phyloP scores from a whole-genome alignment of 1,140 invertebrate species.

The Idris sp. region DNA sequence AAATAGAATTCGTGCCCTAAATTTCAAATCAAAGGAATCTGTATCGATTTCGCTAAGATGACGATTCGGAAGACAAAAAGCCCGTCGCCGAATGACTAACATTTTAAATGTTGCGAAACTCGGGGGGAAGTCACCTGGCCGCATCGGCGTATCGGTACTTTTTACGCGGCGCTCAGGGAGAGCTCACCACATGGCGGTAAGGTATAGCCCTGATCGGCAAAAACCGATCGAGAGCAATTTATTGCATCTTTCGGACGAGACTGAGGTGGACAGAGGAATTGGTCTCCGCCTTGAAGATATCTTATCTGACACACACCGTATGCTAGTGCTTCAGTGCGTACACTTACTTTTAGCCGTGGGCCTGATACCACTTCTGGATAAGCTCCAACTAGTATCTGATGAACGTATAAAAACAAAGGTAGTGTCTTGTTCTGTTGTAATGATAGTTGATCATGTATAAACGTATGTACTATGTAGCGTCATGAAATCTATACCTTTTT shows the following conservation, averaged over 20 bases:
- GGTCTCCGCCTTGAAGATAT: slow-evolving; percentile 71
- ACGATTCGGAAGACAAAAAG: slow-evolving; percentile 43
- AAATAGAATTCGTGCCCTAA: slow-evolving; percentile 26
- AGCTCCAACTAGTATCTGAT: slow-evolving; percentile 73
- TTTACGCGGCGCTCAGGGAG: slow-evolving; percentile 52
- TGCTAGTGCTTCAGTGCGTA: slow-evolving; percentile 63
- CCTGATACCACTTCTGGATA: slow-evolving; percentile 73
- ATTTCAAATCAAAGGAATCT: slow-evolving; percentile 24
- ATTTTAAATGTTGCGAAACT: slow-evolving; percentile 53
- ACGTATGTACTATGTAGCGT: slow-evolving; percentile 47
- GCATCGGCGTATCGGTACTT: slow-evolving; percentile 33
- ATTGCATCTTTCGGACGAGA: slow-evolving; percentile 71
- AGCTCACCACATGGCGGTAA: slow-evolving; percentile 41
- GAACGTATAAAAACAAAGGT: slow-evolving; percentile 75
- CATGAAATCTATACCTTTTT: slow-evolving; percentile 35
- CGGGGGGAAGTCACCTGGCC: slow-evolving; percentile 34
- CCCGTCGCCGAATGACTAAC: slow-evolving; percentile 31
- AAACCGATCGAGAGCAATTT: slow-evolving; percentile 75
- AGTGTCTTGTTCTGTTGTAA: slow-evolving; percentile 65
- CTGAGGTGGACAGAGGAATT: slow-evolving; percentile 67
- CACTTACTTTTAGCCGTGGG: slow-evolving; percentile 69
- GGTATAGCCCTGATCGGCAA: slow-evolving; percentile 68
- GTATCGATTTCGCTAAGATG: slow-evolving; percentile 48
- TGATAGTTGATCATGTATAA: slow-evolving; percentile 68
- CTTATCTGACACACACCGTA: slow-evolving; percentile 73